These are phyloP conservation scores for Pteruthius melanotis DNA, from an alignment of 2,113 vertebrate genomes.

Conservation along the genomic window DNA sequence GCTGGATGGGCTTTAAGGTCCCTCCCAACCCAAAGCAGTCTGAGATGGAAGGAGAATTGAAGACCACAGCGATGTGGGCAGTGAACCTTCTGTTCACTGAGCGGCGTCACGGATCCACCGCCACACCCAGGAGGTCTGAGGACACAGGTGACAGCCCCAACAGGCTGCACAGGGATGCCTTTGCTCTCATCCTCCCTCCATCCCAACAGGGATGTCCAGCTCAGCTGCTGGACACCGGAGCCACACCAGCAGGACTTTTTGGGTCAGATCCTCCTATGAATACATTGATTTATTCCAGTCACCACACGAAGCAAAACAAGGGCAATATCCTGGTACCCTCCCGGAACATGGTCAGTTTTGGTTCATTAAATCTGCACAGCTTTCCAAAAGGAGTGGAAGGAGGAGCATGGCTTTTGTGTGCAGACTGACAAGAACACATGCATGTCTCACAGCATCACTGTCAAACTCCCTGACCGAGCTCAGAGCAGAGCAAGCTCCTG, in stretches of 20 bases:
- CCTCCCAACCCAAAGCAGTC: background rate
- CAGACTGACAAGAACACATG: constrained; percentile 82
- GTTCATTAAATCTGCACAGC: fast-evolving
- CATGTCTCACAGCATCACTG: constrained; percentile 80
- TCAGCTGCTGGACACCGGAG: background rate
- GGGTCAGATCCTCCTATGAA: background rate
- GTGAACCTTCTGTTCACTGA: fast-evolving
- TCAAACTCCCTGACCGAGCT: constrained; percentile 53
- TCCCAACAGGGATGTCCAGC: background rate
- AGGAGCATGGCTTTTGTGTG: constrained; percentile 95
- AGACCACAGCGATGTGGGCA: fast-evolving
- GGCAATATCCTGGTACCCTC: fast-evolving
- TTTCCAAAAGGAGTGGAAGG: constrained; percentile 61
- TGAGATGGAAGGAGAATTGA: background rate
- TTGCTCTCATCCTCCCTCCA: background rate
- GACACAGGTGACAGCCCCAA: background rate
- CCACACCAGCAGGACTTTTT: fast-evolving
- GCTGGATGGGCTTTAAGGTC: background rate
- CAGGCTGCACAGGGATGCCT: background rate
- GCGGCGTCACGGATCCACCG: fast-evolving
- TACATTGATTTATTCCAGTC: fast-evolving
- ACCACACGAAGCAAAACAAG: fast-evolving
- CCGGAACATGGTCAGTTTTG: fast-evolving
- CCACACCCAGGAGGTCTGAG: background rate
- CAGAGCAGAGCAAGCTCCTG: constrained; percentile 62